Conservation (phyloP, 2,888 invertebrate species). For the Pollenia labialis region DNA sequence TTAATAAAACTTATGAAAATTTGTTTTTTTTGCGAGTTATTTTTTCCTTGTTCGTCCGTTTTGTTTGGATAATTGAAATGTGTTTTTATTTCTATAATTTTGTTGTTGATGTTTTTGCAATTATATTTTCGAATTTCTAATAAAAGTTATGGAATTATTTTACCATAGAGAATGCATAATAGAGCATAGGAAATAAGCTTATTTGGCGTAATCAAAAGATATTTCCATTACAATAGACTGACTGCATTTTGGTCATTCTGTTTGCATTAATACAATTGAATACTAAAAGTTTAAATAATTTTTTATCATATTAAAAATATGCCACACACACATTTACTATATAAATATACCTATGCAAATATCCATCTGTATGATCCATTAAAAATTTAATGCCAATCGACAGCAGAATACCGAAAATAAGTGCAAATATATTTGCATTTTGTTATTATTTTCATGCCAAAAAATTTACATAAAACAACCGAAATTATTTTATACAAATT, state of each 20-base stretch:
- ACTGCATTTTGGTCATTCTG: constrained; percentile 34
- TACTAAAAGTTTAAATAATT: not conserved
- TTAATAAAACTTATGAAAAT: constrained; percentile 59
- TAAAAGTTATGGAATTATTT: constrained; percentile 21
- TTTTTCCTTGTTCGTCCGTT: not conserved
- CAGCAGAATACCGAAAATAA: constrained; percentile 18
- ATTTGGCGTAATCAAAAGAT: constrained; percentile 35
- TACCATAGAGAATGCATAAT: constrained; percentile 30
- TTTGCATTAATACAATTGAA: constrained; percentile 6
- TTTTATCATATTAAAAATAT: not conserved
- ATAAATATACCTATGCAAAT: not conserved
- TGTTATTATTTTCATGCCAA: constrained; percentile 28
- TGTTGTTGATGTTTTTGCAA: constrained; percentile 12
- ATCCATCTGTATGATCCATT: not conserved
- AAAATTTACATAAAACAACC: constrained; percentile 19
- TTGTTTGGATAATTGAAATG: constrained; percentile 9
- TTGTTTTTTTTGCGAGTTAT: constrained; percentile 35
- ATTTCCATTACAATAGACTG: constrained; percentile 39
- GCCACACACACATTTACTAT: not conserved
- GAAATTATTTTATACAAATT: constrained; percentile 15
- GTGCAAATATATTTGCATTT: constrained; percentile 17
- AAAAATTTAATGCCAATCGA: constrained; percentile 17
- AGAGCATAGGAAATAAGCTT: constrained; percentile 20
- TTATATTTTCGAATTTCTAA: constrained; percentile 7
- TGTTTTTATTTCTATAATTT: not conserved